These are phyloP conservation scores for Xenopus tropicalis DNA, from an alignment of 2,113 vertebrate genomes.

Conservation along the genomic window DNA sequence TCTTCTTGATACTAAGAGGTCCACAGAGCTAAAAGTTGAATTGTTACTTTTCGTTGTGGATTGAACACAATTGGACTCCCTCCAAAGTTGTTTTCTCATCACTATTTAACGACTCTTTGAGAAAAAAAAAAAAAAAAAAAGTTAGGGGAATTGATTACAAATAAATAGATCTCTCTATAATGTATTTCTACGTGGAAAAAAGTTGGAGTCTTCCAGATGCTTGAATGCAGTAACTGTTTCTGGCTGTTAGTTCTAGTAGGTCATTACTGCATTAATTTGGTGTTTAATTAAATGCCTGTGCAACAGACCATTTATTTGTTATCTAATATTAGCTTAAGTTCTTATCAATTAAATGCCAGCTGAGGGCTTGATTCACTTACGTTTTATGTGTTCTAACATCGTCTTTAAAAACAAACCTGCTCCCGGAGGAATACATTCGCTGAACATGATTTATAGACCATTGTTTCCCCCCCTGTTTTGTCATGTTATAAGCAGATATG, in stretches of 20 bases:
- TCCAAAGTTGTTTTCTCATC: slow-evolving; percentile 42
- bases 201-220: slow-evolving; percentile 75
- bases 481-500: slow-evolving; percentile 16
- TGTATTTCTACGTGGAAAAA: slow-evolving; percentile 55
- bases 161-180: slow-evolving; percentile 60
- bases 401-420: slow-evolving; percentile 65
- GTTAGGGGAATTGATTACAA: slow-evolving; percentile 53
- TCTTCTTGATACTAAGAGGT: too few relatives aligned
- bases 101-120: slow-evolving; percentile 43
- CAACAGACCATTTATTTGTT: slow-evolving; percentile 84
- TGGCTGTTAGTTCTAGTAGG: slow-evolving; percentile 81
- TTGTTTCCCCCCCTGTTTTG: slow-evolving; percentile 19
- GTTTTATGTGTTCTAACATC: slow-evolving; percentile 67
- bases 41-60: slow-evolving; percentile 21
- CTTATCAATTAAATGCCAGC: slow-evolving; percentile 82
- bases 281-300: slow-evolving; percentile 83
- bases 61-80: slow-evolving; percentile 31
- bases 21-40: not conserved
- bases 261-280: slow-evolving; percentile 83
- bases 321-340: slow-evolving; percentile 85
- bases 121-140: slow-evolving; percentile 39
- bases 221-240: slow-evolving; percentile 70
- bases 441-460: slow-evolving; percentile 30
- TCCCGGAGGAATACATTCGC: slow-evolving; percentile 27
- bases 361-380: slow-evolving; percentile 76